These are phyloP conservation scores for Lepidocyrtoides sp. DNA, from an alignment of 2,888 invertebrate genomes.

Conservation along the genomic window DNA sequence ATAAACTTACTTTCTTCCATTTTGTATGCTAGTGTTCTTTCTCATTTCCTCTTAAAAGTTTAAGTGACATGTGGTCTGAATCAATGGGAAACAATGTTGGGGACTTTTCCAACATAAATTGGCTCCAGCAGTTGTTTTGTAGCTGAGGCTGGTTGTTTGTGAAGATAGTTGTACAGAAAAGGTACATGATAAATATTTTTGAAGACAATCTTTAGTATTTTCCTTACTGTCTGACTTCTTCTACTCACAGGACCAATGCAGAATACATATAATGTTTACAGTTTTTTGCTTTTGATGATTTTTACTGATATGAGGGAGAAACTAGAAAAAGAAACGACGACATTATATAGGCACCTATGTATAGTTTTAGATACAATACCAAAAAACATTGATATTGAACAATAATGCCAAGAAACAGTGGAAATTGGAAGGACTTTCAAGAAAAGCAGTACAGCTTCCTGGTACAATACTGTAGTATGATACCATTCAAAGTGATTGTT, in stretches of 20 bases:
- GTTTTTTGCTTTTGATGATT: neutral
- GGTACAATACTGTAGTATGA: neutral
- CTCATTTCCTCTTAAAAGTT: conserved; percentile 61
- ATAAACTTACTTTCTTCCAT: neutral
- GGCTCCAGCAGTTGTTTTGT: neutral
- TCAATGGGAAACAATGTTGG: conserved; percentile 32
- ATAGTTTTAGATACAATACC: neutral
- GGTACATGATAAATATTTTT: conserved; percentile 10
- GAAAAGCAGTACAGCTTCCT: neutral
- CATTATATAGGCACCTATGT: neutral
- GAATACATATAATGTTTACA: neutral
- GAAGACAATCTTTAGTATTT: neutral
- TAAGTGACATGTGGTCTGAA: conserved; percentile 72
- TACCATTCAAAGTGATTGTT: conserved; percentile 57
- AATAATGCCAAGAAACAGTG: neutral
- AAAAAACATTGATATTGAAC: neutral
- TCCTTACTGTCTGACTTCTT: neutral
- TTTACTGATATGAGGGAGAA: neutral
- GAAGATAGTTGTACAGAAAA: neutral
- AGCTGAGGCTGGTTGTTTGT: no score
- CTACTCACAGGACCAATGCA: neutral
- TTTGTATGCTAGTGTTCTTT: conserved; percentile 26
- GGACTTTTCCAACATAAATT: conserved; percentile 16
- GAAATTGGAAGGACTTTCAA: neutral
- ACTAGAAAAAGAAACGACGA: neutral